Percentiles rank a stretch among this genome's conserved stretches.
phyloP scores from a whole-genome alignment of 2,888 invertebrate species.

The Argyresthia goedartella region DNA sequence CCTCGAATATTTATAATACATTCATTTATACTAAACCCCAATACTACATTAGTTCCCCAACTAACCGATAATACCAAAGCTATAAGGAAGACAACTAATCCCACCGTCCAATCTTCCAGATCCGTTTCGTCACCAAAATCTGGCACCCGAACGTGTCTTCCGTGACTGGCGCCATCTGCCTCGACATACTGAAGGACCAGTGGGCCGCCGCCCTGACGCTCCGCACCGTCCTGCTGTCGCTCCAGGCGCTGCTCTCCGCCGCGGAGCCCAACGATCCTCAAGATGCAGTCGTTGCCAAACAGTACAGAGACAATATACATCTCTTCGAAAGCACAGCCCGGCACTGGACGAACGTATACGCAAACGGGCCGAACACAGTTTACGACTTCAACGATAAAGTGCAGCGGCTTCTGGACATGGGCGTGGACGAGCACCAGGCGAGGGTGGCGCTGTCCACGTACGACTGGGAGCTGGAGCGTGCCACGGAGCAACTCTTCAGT shows the following conservation, averaged over 20 bases:
- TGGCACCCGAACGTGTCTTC: constrained; percentile 99
- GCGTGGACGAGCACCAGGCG: constrained; percentile 90
- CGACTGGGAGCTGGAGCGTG: constrained; percentile 93
- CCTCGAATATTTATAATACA: too few species aligned
- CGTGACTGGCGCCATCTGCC: constrained; percentile 97
- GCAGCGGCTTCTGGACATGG: constrained; percentile 92
- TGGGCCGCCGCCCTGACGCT: constrained; percentile 99
- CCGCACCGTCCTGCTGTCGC: constrained; percentile 92
- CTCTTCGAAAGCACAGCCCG: constrained; percentile 92
- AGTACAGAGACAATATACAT: constrained; percentile 90
- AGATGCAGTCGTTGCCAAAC: constrained; percentile 97
- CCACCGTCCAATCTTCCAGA: constrained; percentile 74
- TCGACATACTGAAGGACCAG: constrained; percentile 98
- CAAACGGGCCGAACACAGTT: constrained; percentile 75
- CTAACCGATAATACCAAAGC: too few species aligned
- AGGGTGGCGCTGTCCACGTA: constrained; percentile 91
- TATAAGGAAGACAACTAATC: too few species aligned
- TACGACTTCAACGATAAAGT: constrained; percentile 90
- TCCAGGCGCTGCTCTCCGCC: constrained; percentile 94
- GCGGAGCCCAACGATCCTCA: constrained; percentile 96
- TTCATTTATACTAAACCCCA: too few species aligned
- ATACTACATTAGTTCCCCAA: too few species aligned
- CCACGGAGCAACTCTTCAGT: constrained; percentile 79
- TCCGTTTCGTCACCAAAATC: constrained; percentile 96
- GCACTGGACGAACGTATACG: constrained; percentile 97